Percentiles rank a stretch among this genome's conserved stretches.
These are phyloP conservation scores for Capreolus pygargus DNA, from an alignment of 2,113 vertebrate species.

Conservation along the genomic window DNA sequence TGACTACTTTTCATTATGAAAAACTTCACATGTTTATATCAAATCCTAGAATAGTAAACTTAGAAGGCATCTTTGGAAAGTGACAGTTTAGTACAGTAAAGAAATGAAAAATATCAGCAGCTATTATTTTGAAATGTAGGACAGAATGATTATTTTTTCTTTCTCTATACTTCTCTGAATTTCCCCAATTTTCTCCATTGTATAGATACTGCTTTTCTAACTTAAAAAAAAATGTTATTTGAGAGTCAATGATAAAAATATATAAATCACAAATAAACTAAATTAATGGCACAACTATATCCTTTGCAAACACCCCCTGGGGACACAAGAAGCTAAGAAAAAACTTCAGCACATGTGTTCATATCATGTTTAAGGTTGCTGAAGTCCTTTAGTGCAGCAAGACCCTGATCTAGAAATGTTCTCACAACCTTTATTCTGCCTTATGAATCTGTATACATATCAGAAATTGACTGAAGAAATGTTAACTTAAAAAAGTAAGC, in stretches of 20 bases:
- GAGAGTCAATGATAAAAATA: background rate
- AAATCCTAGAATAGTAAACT: background rate
- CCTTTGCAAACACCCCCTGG: background rate
- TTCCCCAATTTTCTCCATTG: background rate
- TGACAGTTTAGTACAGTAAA: background rate
- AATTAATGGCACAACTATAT: background rate
- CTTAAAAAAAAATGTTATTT: background rate
- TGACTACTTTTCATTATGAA: background rate
- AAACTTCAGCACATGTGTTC: background rate
- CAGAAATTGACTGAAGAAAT: background rate
- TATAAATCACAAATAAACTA: background rate
- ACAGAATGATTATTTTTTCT: background rate
- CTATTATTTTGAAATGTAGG: background rate
- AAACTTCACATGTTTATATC: background rate
- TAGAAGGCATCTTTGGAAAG: background rate
- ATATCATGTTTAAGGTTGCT: background rate
- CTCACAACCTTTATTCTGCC: background rate
- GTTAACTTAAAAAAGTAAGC: background rate
- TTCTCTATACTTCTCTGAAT: background rate
- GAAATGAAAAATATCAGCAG: background rate
- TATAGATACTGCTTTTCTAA: background rate
- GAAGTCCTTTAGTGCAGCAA: background rate
- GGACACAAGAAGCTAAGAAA: background rate
- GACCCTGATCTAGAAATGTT: background rate
- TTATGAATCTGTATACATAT: background rate